Conservation (phyloP, 1,140 invertebrate species). For the Nasonia longicornis region DNA sequence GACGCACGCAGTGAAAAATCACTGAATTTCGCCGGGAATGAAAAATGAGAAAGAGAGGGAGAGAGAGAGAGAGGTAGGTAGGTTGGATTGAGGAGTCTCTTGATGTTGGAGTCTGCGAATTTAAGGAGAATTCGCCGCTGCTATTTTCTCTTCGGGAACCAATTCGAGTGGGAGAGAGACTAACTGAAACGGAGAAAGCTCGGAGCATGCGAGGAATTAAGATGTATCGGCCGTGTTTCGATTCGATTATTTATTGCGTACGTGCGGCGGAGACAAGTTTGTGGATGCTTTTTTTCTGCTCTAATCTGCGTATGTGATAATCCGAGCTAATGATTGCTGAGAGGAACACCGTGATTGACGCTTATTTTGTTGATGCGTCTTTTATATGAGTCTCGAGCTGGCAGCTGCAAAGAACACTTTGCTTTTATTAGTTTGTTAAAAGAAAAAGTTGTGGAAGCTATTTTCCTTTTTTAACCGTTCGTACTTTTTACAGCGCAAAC, state of each 20-base stretch:
- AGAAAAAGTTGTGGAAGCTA: no score
- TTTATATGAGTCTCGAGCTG: no score
- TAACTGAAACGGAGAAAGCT: neutral
- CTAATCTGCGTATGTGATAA: no score
- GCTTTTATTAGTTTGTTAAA: no score
- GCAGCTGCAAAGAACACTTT: no score
- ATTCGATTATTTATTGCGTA: neutral
- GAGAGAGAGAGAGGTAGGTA: neutral
- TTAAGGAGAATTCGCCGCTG: neutral
- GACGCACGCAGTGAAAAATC: conserved; percentile 36
- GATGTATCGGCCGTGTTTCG: neutral
- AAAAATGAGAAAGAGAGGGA: conserved; percentile 29
- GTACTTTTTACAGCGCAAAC: no score
- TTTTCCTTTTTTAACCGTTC: no score
- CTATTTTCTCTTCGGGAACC: neutral
- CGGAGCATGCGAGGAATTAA: neutral
- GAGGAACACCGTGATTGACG: no score
- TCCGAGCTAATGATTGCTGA: no score
- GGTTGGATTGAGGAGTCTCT: conserved; percentile 23
- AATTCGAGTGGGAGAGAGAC: neutral
- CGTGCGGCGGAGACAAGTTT: no score
- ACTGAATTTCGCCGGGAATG: conserved; percentile 41
- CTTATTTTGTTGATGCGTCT: no score
- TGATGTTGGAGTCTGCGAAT: neutral
- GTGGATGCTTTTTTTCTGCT: no score